Base-by-base conservation (phyloP, 2,888 invertebrate genomes). In the Hydroisotoma schaefferi region DNA sequence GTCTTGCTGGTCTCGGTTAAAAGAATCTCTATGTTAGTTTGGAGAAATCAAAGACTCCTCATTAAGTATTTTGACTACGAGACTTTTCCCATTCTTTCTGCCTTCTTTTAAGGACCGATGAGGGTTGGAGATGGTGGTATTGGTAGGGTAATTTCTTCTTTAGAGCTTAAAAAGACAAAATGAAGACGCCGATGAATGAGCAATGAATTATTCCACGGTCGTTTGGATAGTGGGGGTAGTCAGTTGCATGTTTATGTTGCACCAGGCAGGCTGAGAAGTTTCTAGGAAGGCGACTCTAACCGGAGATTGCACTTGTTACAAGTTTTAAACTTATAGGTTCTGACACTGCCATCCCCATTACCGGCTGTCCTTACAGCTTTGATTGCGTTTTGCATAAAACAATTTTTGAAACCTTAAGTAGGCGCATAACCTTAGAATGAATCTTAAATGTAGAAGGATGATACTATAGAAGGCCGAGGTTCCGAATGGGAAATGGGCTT, bases 341-440 rank as follows among this genome's bases (percentile, higher is more conserved):
- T 23, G 46, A 46, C 46, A 46, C 25, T 46, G 46, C 25, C 46
- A 53, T 23, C 43, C 23, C 53, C 40, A 53, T 53, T 53, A 53
- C 40, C 33, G 23, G n/a, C 18, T 20, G 37, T 22, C 5, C 40
- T 40, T 40, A 40, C 40, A 40, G 20, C 46, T 46, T 46, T 46
- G 53, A 40, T 53, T 52, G 51, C 37, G 51, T 29, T 53, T 53
- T 53, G 53, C 53, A 53, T 53, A 53, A 53, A 53, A 25, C 46
- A 46, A 46, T 46, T 46, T 46, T 46, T 46, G 46, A 25, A 46
- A 12, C 18, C 23, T 22, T n/a, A n/a, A n/a, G n/a, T n/a, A n/a
- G n/a, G n/a, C n/a, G n/a, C n/a, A n/a, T n/a, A n/a, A n/a, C n/a
- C n/a, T n/a, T n/a, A n/a, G n/a, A n/a, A n/a, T n/a, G n/a, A n/a